A percentile compares a stretch with the other conserved stretches of the same genome.
Conservation (phyloP, 2,888 invertebrate genomes). For the Nemapogon koenigi region DNA sequence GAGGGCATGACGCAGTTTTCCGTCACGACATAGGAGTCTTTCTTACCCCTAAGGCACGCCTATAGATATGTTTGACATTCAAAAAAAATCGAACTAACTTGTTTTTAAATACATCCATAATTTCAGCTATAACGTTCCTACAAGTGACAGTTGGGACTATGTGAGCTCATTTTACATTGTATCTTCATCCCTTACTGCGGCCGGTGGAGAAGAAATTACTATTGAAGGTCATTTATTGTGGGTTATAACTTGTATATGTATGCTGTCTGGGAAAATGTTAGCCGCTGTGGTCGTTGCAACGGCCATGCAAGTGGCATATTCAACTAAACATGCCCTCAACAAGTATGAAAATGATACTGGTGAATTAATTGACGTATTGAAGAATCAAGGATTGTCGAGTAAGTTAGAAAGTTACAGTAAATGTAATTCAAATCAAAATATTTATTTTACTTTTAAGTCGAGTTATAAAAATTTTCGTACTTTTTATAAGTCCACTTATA, state of each 20-base stretch:
- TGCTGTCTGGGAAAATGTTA: slow-evolving; percentile 46
- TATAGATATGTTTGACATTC: too few relatives aligned
- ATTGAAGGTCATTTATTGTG: slow-evolving; percentile 29
- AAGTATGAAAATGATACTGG: slow-evolving; percentile 35
- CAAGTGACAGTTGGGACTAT: slow-evolving; percentile 41
- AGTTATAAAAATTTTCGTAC: too few relatives aligned
- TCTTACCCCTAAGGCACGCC: too few relatives aligned
- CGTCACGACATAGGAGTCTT: too few relatives aligned
- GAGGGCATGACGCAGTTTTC: too few relatives aligned
- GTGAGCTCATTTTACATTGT: slow-evolving; percentile 44
- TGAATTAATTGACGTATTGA: slow-evolving; percentile 43
- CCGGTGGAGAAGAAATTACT: slow-evolving; percentile 44
- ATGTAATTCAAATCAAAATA: too few relatives aligned
- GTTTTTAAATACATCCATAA: background rate
- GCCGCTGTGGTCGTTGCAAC: slow-evolving; percentile 44
- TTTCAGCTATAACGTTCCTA: background rate
- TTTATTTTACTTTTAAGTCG: too few relatives aligned
- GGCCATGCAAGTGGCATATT: slow-evolving; percentile 41
- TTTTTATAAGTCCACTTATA: too few relatives aligned
- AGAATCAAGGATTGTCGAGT: slow-evolving; percentile 52
- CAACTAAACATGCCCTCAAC: slow-evolving; percentile 40
- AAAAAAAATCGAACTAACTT: too few relatives aligned
- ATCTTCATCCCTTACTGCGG: slow-evolving; percentile 33
- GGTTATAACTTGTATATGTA: slow-evolving; percentile 31
- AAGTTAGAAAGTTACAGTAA: too few relatives aligned